These are phyloP conservation scores for Druon quercuslanigerum DNA, from an alignment of 1,140 invertebrate species.

Conservation along the genomic window DNA sequence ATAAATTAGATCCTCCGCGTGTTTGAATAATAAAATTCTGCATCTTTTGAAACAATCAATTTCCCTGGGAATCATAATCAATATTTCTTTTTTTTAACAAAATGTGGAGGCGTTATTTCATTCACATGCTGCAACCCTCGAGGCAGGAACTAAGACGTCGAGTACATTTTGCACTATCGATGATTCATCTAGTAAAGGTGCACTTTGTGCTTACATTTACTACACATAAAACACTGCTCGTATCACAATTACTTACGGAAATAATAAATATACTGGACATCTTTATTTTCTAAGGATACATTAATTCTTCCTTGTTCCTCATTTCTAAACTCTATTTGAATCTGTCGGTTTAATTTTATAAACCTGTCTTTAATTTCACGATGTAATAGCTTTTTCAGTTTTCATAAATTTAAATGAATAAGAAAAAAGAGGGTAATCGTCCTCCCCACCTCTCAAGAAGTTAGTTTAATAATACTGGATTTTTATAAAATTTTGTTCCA, in stretches of 20 bases:
- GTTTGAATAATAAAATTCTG: too few relatives aligned
- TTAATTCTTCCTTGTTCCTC: not conserved
- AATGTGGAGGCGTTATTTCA: constrained; percentile 13
- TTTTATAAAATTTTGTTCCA: too few relatives aligned
- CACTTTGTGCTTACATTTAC: not conserved
- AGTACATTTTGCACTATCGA: constrained; percentile 1
- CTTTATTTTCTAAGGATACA: not conserved
- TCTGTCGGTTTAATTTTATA: not conserved
- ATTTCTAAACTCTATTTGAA: not conserved
- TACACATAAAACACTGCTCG: not conserved
- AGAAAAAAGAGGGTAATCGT: too few relatives aligned
- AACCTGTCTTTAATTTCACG: too few relatives aligned
- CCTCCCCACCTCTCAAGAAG: too few relatives aligned
- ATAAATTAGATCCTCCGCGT: too few relatives aligned
- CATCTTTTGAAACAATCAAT: not conserved
- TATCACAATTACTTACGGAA: constrained; percentile 16
- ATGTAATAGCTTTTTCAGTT: too few relatives aligned
- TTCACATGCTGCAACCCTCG: constrained; percentile 1
- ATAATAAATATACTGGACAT: constrained; percentile 4
- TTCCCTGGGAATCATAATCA: too few relatives aligned
- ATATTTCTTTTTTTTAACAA: not conserved
- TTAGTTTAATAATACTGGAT: too few relatives aligned
- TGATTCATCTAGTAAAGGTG: constrained; percentile 15
- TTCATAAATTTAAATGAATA: too few relatives aligned
- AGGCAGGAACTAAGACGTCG: not conserved